A percentile compares a stretch with the other conserved stretches of the same genome.
These are phyloP conservation scores for Orientallactaga sibirica DNA, from an alignment of 2,797 vertebrate genomes.

Conservation along the genomic window DNA sequence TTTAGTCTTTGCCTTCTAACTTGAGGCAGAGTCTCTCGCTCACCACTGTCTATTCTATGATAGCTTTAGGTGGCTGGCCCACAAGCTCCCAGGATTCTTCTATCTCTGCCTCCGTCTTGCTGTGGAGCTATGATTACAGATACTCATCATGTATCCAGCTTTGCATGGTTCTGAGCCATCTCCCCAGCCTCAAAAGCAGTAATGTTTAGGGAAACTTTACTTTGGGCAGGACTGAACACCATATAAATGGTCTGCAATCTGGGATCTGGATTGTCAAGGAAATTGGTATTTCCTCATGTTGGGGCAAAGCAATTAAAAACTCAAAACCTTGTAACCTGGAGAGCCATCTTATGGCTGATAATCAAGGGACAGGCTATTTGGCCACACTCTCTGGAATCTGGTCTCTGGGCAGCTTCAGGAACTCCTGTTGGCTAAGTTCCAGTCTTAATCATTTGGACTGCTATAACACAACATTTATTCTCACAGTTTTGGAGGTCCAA, in stretches of 20 bases:
- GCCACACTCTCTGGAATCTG: neutral
- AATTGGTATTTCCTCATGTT: neutral
- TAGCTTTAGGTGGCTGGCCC: too few relatives aligned
- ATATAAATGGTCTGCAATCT: neutral
- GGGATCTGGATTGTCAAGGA: neutral
- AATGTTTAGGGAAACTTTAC: neutral
- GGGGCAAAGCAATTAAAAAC: conserved; percentile 10
- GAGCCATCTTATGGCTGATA: neutral
- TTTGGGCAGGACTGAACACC: neutral
- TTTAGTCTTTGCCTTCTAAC: too few relatives aligned
- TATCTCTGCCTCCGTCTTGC: too few relatives aligned
- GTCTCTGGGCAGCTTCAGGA: neutral
- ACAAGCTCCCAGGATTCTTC: too few relatives aligned
- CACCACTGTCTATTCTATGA: too few relatives aligned
- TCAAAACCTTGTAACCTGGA: neutral
- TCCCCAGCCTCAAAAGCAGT: neutral
- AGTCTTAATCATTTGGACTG: neutral
- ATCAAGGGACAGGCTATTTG: neutral
- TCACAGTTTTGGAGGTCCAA: neutral
- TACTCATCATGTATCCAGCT: too few relatives aligned
- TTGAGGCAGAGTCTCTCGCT: too few relatives aligned
- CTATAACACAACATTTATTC: neutral
- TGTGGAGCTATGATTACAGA: too few relatives aligned
- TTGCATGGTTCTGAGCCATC: too few relatives aligned
- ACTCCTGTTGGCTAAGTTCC: neutral